These are phyloP conservation scores for Hirundo rustica DNA, from an alignment of 2,797 vertebrate species.

Conservation along the genomic window DNA sequence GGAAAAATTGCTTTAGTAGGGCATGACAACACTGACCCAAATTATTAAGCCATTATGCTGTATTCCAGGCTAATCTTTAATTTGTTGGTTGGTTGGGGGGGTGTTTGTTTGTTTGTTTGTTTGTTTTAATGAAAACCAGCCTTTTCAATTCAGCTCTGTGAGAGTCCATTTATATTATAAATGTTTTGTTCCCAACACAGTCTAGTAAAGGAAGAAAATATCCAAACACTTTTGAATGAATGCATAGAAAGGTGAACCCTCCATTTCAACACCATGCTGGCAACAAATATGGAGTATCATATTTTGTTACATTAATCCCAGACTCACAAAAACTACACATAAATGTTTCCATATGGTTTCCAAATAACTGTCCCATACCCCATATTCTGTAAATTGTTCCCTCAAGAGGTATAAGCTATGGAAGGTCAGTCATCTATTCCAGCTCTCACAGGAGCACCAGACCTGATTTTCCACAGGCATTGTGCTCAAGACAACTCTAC, in stretches of 20 bases:
- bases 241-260: background rate
- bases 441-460: background rate
- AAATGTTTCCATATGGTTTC: constrained; percentile 34
- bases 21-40: background rate
- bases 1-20: background rate
- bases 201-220: background rate
- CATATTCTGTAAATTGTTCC: background rate
- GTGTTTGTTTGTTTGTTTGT: too few relatives aligned
- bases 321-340: background rate
- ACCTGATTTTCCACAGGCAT: background rate
- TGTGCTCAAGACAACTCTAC: background rate
- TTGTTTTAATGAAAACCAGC: background rate
- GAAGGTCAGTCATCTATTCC: background rate
- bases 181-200: background rate
- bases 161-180: background rate
- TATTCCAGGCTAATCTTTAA: background rate
- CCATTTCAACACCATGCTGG: background rate
- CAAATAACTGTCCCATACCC: background rate
- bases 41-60: background rate
- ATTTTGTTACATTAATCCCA: constrained; percentile 30
- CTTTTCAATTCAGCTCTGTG: background rate
- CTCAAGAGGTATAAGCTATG: background rate
- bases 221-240: background rate
- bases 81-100: background rate
- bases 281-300: background rate